Conservation (phyloP, 2,888 invertebrate genomes). For the Acanthosepion pharaonis region DNA sequence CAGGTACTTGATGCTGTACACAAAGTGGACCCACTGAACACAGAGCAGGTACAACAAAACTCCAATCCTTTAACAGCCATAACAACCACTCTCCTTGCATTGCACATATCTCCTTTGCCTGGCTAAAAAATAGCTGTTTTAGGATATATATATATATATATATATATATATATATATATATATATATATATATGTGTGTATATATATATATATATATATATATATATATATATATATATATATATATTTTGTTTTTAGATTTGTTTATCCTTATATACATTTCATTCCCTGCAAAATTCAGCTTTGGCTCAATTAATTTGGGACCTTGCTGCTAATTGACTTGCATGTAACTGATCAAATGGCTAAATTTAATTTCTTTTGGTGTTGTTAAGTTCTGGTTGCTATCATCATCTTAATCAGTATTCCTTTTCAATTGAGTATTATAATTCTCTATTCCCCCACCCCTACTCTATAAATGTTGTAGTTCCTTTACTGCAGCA, state of each 20-base stretch:
- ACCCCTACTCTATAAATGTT: not conserved
- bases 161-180: too few relatives aligned
- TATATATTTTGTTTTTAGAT: not conserved
- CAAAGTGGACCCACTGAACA: conserved; percentile 14
- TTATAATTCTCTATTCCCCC: not conserved
- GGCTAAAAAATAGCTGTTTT: not conserved
- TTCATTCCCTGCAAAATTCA: not conserved
- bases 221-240: not conserved
- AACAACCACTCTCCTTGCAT: not conserved
- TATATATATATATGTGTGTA: too few relatives aligned
- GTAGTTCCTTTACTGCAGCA: not conserved
- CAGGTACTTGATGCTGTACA: conserved; percentile 40
- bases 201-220: too few relatives aligned
- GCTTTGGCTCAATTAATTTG: not conserved
- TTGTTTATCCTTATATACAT: not conserved
- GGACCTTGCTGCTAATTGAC: not conserved
- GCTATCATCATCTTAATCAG: not conserved
- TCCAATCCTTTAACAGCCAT: not conserved
- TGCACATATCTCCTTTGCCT: not conserved
- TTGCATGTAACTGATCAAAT: not conserved
- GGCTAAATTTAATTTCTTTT: not conserved
- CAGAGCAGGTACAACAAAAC: conserved; percentile 46
- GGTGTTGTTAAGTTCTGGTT: not conserved
- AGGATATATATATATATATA: not conserved
- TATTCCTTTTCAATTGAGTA: not conserved